Percentiles rank a stretch among this genome's conserved stretches.
Evolutionary conservation across 2,113 vertebrate genomes (phyloP).

Genomic region (Prietella phreatophila): DNA sequence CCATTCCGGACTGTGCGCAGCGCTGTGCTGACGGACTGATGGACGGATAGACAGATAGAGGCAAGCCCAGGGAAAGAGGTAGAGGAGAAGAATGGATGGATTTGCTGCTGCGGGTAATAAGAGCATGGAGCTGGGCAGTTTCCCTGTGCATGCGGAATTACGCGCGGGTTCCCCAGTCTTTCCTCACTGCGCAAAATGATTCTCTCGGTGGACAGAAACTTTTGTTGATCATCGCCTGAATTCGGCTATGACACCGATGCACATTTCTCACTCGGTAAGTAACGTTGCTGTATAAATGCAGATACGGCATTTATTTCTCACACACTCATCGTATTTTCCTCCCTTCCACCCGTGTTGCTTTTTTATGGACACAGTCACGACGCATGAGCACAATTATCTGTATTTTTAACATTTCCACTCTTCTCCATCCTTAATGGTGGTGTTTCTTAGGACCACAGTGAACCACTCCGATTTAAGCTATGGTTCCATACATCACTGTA

Average conservation of each 20-base stretch:
- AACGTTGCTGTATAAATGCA: background rate
- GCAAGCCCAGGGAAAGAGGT: constrained; percentile 19
- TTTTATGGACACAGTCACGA: constrained; percentile 18
- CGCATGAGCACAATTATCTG: constrained; percentile 1
- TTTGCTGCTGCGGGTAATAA: background rate
- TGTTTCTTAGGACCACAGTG: background rate
- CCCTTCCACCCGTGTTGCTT: background rate
- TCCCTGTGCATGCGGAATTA: constrained; percentile 33
- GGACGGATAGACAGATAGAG: constrained; percentile 7
- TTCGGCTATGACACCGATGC: background rate
- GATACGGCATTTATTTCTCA: background rate
- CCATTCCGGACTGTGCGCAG: constrained; percentile 44
- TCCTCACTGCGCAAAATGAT: constrained; percentile 32
- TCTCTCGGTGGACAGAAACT: constrained; percentile 36
- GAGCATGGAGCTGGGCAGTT: background rate
- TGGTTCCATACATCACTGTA: background rate
- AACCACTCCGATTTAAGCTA: background rate
- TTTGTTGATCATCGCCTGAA: constrained; percentile 33
- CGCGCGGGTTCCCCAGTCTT: background rate
- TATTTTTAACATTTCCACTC: background rate
- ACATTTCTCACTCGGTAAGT: constrained; percentile 43
- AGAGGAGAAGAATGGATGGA: constrained; percentile 20
- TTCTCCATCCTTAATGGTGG: background rate
- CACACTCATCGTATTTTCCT: background rate
- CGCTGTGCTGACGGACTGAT: constrained; percentile 40